These are phyloP conservation scores for Hydractinia echinata DNA, from an alignment of 30 jellyfish, hydroid and myxozoan genomes.

Conservation along the genomic window DNA sequence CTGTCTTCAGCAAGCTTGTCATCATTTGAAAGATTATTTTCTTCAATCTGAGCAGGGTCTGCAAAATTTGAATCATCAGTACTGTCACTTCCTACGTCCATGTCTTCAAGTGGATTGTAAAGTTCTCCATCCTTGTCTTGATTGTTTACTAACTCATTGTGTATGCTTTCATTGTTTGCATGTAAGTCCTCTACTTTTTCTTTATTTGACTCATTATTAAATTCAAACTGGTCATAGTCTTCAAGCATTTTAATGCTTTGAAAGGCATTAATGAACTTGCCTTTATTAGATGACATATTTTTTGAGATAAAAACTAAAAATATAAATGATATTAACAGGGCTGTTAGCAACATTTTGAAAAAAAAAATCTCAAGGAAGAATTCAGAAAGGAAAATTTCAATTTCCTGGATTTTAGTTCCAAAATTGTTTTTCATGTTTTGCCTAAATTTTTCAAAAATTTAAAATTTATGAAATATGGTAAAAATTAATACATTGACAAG, in stretches of 20 bases:
- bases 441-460: too few species aligned
- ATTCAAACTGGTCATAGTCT: slow-evolving; percentile 14
- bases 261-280: slow-evolving; percentile 37
- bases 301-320: not conserved
- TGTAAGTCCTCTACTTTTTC: not conserved
- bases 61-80: not conserved
- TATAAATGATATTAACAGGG: not conserved
- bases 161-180: not conserved
- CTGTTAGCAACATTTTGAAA: too few species aligned
- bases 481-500: too few species aligned
- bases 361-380: too few species aligned
- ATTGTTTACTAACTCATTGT: not conserved
- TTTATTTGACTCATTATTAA: not conserved
- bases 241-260: slow-evolving; percentile 43
- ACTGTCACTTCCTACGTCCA: slow-evolving; percentile 45
- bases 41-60: not conserved
- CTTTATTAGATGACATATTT: slow-evolving; percentile 25
- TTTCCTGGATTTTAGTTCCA: too few species aligned
- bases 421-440: too few species aligned
- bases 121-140: slow-evolving; percentile 19
- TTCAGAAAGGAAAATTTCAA: too few species aligned
- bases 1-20: not conserved
- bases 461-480: too few species aligned
- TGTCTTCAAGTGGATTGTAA: slow-evolving; percentile 39
- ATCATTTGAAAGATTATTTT: not conserved